Evolutionary conservation across 2,113 vertebrate genomes (phyloP).

Genomic region (Lagenorhynchus albirostris): DNA sequence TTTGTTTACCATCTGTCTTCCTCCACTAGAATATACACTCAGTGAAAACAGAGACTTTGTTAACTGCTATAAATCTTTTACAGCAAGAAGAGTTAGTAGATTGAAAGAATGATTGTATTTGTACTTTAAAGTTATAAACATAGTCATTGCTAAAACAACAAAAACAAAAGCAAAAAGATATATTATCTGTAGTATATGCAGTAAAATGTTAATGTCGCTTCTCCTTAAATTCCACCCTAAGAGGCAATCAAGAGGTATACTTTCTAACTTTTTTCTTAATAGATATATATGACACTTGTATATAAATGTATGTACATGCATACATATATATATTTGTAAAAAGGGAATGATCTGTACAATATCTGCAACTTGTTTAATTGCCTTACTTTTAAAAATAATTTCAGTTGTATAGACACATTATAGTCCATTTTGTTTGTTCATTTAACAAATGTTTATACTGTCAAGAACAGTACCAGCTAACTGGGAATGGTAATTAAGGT

Average conservation of each 20-base stretch:
- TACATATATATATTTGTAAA: background rate
- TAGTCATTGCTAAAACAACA: background rate
- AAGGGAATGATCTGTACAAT: background rate
- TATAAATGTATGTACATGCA: background rate
- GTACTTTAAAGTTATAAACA: background rate
- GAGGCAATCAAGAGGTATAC: background rate
- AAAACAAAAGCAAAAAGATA: background rate
- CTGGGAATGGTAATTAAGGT: background rate
- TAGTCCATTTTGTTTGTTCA: background rate
- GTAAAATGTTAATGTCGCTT: background rate
- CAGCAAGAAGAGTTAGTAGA: background rate
- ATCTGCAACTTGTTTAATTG: background rate
- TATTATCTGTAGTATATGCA: background rate
- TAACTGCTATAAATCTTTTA: background rate
- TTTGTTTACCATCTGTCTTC: background rate
- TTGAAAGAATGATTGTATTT: background rate
- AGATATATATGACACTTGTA: background rate
- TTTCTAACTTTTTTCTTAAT: background rate
- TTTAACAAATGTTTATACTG: background rate
- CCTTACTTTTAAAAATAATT: background rate
- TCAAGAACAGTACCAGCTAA: background rate
- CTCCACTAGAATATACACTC: background rate
- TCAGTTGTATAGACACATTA: background rate
- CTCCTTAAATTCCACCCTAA: background rate
- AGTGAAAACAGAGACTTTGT: background rate